Evolutionary conservation across 2,888 invertebrate genomes (phyloP).

Genomic region (Limnephilus lunatus): DNA sequence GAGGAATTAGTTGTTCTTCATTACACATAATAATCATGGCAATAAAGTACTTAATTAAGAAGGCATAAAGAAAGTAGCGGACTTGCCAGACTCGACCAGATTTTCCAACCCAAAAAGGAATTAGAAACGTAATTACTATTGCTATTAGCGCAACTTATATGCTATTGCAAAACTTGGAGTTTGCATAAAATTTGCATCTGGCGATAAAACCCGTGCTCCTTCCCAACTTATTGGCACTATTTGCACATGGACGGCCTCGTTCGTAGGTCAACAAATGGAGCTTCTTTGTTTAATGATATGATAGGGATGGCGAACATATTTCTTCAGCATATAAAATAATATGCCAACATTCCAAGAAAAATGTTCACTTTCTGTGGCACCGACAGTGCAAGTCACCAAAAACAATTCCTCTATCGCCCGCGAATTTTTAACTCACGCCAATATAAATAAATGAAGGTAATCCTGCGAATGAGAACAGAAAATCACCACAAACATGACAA

Average conservation of each 20-base stretch:
- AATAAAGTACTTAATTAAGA: neutral
- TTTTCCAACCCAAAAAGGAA: slow-evolving; percentile 10
- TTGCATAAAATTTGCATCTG: slow-evolving; percentile 35
- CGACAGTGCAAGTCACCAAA: too few relatives aligned
- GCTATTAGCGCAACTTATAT: neutral
- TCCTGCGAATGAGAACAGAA: too few relatives aligned
- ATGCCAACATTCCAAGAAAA: neutral
- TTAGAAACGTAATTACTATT: neutral
- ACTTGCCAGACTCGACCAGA: neutral
- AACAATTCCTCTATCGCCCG: too few relatives aligned
- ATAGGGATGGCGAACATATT: neutral
- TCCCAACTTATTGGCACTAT: slow-evolving; percentile 11
- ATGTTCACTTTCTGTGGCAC: neutral
- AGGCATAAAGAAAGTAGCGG: neutral
- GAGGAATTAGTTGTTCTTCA: too few relatives aligned
- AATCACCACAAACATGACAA: too few relatives aligned
- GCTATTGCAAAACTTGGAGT: slow-evolving; percentile 4
- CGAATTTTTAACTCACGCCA: too few relatives aligned
- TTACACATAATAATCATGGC: neutral
- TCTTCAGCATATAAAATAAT: neutral
- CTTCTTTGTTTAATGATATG: neutral
- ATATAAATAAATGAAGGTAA: too few relatives aligned
- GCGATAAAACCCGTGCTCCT: neutral
- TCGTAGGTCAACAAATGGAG: neutral
- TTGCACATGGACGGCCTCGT: neutral